Evolutionary conservation across 2,888 invertebrate species (phyloP).

Genomic region (Conchocele bisecta): DNA sequence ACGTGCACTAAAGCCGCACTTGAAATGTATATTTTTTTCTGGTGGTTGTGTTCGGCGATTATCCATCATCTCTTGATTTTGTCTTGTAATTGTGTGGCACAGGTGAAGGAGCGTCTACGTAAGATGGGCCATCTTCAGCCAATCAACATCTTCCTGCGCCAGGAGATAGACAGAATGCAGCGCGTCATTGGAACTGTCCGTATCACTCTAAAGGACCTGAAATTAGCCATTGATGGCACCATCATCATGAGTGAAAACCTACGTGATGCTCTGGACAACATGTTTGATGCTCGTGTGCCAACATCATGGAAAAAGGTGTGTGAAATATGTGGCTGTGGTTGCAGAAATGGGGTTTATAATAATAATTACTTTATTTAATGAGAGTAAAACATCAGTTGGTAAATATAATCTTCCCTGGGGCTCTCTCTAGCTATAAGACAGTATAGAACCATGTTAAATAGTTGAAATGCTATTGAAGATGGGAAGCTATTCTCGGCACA

Average conservation of each 20-base stretch:
- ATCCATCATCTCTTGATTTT: no score
- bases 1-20: no score
- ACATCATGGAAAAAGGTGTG: conserved; percentile 93
- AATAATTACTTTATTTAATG: not conserved
- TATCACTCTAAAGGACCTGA: conserved; percentile 92
- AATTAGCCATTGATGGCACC: conserved; percentile 97
- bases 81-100: no score
- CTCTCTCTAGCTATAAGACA: no score
- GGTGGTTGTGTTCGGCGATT: no score
- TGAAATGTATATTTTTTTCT: no score
- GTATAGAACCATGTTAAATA: no score
- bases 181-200: conserved; percentile 91
- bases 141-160: conserved; percentile 96
- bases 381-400: not conserved
- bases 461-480: no score
- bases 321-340: no score
- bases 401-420: no score
- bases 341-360: no score
- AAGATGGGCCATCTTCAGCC: conserved; percentile 96
- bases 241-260: conserved; percentile 97
- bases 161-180: conserved; percentile 91
- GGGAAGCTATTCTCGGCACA: no score
- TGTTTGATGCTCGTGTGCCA: conserved; percentile 98
- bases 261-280: conserved; percentile 94
- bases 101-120: conserved; percentile 90